Evolutionary conservation across 92 coral and sea anemone species (phyloP), one percentile per base, ranked within the genome.

Genomic region (Palythoa caribaeorum): DNA sequence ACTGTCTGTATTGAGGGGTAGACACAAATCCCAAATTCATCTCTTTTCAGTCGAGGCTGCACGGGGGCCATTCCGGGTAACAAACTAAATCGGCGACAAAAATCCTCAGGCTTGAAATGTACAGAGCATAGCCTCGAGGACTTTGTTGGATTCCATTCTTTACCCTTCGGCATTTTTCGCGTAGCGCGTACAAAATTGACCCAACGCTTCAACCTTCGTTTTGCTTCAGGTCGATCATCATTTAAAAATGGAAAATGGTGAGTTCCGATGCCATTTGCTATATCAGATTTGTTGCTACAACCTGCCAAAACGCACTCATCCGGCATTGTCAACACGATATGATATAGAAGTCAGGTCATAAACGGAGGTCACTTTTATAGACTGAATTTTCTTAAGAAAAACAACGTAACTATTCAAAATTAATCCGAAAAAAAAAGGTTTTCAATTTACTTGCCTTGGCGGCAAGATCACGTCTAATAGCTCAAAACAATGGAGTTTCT

Each of bases 191-290:
- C 77, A 35, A 72, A 72, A 72, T 72, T 72, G 38, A 72, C 77
- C 77, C 36, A 72, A 35, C 77, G 77, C 53, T 19, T 73, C 77
- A 73, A 73, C 77, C 77, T 73, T 73, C 77, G 37, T 73, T 73
- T 73, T 36, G 77, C 77, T 73, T 73, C 53, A 38, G 77, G 77
- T 21, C 38, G 77, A 36, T 73, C 77, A 19, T 73, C 77, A 11
- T 73, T 73, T 73, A 73, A 70, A 16, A 57, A 57, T 40, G 47
- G 74, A 13, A 75, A 75, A 75, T 15, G 39, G 17, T 76, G 80
- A 28, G 44, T 70, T 37, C 72, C 74, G 16, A 70, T 70, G 2
- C 74, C 74, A 37, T 70, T 70, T 35, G 74, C 47, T 1, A 70
- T 70, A 70, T 70, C 74, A 13, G 39, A 70, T 28, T 28, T 37